Base-by-base conservation (phyloP, 2,797 vertebrate species). In the Hybognathus amarus region DNA sequence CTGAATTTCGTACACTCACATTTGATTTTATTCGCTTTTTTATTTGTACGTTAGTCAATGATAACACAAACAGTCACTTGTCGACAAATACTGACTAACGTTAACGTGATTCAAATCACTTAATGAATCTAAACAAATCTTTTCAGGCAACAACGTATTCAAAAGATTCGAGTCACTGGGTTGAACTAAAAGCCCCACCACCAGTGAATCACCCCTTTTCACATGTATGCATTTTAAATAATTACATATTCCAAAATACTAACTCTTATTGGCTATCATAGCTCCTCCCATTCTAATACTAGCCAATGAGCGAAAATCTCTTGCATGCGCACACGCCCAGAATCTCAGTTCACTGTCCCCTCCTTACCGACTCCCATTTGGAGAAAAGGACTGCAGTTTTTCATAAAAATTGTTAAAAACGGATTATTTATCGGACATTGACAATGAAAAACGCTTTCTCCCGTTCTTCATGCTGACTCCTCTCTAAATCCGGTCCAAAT, bases 301-400 rank as follows among this genome's bases (percentile, higher is more conserved):
- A n/a, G 1, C 85, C 81, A 87, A 89, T 89, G 5, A 70, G 5
- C 12, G 7, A 38, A 4, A 9, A 13, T 0, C 1, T 38, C 8
- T 10, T 27, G 8, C 8, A 54, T 79, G 9, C 13, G 64, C 42
- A 24, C 81, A 82, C 80, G 85, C 73, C 64, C 12, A 45, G 59
- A 79, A 85, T 85, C 88, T 73, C 83, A 45, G 79, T 68, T 63
- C 59, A 50, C 38, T 11, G 80, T 85, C 80, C 70, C 80, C 86
- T 81, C 82, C 71, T 83, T 50, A 8, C 76, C 13, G 83, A 38
- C 85, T 66, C 56, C 66, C 64, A 75, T 45, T 76, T 50, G 69
- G 67, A 84, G 70, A 71, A 79, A 83, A 77, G 69, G 64, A 63
- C 61, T 38, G 73, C 74, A 30, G 47, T 71, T 76, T 82, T 40